Conservation (phyloP, 2,888 invertebrate species). For the Pollenia labialis region DNA sequence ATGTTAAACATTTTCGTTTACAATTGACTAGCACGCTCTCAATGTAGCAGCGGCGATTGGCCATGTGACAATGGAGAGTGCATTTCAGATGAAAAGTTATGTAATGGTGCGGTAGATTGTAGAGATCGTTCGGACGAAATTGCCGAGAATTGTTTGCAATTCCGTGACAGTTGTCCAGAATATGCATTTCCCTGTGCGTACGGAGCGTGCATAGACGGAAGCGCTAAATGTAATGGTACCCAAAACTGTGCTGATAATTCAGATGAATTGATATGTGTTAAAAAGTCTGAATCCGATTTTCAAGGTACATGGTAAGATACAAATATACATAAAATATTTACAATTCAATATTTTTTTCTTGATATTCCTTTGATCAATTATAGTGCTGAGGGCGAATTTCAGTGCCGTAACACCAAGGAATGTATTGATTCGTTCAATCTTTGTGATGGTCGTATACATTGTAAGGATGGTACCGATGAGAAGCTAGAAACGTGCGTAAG, state of each 20-base stretch:
- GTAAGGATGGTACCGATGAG: constrained; percentile 81
- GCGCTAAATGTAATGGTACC: constrained; percentile 72
- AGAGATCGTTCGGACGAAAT: constrained; percentile 81
- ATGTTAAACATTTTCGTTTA: background rate
- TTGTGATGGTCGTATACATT: constrained; percentile 79
- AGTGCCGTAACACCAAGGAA: constrained; percentile 77
- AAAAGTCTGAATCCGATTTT: constrained; percentile 33
- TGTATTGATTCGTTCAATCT: constrained; percentile 76
- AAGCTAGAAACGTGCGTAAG: constrained; percentile 75
- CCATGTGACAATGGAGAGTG: constrained; percentile 80
- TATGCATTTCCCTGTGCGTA: constrained; percentile 84
- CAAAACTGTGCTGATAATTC: constrained; percentile 77
- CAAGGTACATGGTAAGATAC: constrained; percentile 65
- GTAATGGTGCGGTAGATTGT: constrained; percentile 80
- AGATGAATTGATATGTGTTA: constrained; percentile 71
- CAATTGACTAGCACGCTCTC: constrained; percentile 48
- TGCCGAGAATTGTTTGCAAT: constrained; percentile 77
- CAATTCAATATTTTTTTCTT: too few species aligned
- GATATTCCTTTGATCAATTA: too few species aligned
- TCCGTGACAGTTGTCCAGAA: constrained; percentile 83
- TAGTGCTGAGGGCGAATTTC: constrained; percentile 54
- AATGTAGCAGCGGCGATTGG: constrained; percentile 76
- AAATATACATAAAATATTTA: background rate
- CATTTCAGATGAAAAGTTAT: constrained; percentile 76
- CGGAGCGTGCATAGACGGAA: constrained; percentile 78